A percentile compares a stretch with the other conserved stretches of the same genome.
phyloP scores from a whole-genome alignment of 2,113 vertebrate species.

The Panthera leo region DNA sequence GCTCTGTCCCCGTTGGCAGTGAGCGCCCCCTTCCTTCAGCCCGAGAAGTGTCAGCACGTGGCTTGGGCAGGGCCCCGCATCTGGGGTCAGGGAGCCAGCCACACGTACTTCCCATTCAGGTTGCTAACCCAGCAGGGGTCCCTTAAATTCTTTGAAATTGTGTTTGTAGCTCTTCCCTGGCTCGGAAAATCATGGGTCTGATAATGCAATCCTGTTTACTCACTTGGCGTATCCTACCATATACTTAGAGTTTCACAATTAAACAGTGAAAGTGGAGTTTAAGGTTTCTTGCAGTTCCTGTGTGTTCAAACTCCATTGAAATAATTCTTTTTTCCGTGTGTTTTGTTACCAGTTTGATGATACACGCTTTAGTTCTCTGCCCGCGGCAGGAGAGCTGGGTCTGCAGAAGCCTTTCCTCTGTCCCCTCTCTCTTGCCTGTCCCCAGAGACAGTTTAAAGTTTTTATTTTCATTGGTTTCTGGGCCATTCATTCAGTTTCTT shows the following conservation, averaged over 20 bases:
- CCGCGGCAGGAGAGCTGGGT: not conserved
- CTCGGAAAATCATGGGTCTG: not conserved
- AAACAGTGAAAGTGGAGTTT: not conserved
- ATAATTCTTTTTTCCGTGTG: not conserved
- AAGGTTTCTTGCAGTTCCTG: not conserved
- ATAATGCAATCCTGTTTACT: not conserved
- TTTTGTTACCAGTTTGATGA: not conserved
- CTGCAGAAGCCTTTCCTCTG: not conserved
- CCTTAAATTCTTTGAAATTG: not conserved
- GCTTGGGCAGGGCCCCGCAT: not conserved
- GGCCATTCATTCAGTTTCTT: not conserved
- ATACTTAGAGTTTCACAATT: not conserved
- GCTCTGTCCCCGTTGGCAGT: not conserved
- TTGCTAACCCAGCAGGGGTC: not conserved
- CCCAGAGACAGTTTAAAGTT: too few species aligned
- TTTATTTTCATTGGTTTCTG: not conserved
- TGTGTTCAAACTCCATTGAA: not conserved
- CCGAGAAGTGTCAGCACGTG: not conserved
- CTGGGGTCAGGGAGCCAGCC: not conserved
- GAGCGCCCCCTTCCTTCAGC: not conserved
- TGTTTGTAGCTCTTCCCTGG: not conserved
- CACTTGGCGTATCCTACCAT: too few species aligned
- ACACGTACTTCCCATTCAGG: not conserved
- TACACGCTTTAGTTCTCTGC: not conserved
- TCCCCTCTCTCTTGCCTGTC: not conserved